These are phyloP conservation scores for Esox masquinongy DNA, from an alignment of 2,797 vertebrate species.

Conservation along the genomic window DNA sequence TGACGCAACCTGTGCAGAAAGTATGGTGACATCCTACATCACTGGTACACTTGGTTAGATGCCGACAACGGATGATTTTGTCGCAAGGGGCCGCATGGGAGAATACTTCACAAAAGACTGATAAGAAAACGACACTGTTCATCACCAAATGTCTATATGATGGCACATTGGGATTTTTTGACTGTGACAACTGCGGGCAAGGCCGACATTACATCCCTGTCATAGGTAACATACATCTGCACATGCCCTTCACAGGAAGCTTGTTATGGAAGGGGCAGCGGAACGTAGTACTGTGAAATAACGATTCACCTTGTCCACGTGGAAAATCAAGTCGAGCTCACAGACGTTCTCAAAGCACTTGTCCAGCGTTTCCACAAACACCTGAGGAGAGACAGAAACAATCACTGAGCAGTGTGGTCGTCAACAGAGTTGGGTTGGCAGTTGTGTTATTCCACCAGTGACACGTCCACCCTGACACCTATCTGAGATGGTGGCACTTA, in stretches of 20 bases:
- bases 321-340: slow-evolving; percentile 98
- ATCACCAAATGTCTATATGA: too few relatives aligned
- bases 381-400: slow-evolving; percentile 66
- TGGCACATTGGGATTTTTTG: too few relatives aligned
- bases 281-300: too few relatives aligned
- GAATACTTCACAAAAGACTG: neutral
- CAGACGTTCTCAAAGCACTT: slow-evolving; percentile 99
- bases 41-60: neutral
- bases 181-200: too few relatives aligned
- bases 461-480: neutral
- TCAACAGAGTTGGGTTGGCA: neutral
- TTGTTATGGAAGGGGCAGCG: too few relatives aligned
- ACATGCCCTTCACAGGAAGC: too few relatives aligned
- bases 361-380: slow-evolving; percentile 98
- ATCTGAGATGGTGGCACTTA: neutral
- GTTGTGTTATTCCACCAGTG: neutral
- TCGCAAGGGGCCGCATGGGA: neutral
- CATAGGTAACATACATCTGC: too few relatives aligned
- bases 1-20: neutral
- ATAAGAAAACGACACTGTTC: too few relatives aligned
- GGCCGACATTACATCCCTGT: too few relatives aligned
- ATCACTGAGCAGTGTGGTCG: neutral
- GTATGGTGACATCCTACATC: neutral
- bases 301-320: slow-evolving; percentile 91
- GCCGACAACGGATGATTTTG: neutral